Conservation (phyloP, 2,797 vertebrate genomes). For the Chloroceryle amazona region DNA sequence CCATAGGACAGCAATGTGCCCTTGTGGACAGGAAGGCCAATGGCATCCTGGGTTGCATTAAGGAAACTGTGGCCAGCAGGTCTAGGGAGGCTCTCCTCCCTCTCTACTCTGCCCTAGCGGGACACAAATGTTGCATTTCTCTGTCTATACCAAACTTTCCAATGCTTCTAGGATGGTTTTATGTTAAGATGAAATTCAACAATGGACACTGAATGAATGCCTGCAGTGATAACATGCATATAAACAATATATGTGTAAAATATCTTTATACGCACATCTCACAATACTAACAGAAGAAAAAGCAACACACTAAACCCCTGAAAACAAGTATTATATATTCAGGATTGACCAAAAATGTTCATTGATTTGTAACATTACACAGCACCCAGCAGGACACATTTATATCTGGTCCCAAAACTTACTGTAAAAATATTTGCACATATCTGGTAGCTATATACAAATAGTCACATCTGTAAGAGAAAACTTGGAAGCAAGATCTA, state of each 20-base stretch:
- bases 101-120: too few species aligned
- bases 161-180: neutral
- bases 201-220: neutral
- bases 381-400: neutral
- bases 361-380: neutral
- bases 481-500: neutral
- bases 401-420: neutral
- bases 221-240: neutral
- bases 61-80: too few species aligned
- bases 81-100: too few species aligned
- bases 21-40: too few species aligned
- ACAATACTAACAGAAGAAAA: neutral
- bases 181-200: neutral
- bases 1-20: too few species aligned
- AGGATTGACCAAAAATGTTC: neutral
- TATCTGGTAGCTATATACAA: neutral
- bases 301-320: neutral
- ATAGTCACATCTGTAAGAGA: neutral
- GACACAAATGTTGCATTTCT: neutral
- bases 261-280: neutral
- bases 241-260: neutral
- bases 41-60: too few species aligned
- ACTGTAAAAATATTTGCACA: neutral
- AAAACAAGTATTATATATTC: neutral
- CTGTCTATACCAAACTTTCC: neutral